Evolutionary conservation across 2,797 vertebrate species (phyloP).

Genomic region (Enteromius trimaculatus): DNA sequence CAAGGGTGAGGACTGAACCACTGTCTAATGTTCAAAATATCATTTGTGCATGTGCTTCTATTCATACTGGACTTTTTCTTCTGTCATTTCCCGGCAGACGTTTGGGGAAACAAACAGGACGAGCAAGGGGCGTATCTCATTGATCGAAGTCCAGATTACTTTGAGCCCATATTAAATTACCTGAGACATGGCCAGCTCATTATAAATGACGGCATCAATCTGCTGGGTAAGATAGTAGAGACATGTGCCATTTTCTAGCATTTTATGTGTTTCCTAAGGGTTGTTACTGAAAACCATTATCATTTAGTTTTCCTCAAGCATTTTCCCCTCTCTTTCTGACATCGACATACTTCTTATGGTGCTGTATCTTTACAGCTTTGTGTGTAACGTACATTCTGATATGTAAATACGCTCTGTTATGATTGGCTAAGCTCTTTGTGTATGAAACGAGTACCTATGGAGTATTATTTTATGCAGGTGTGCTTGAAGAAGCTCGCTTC

Average conservation of each 20-base stretch:
- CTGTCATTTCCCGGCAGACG: slow-evolving; percentile 76
- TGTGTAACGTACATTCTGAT: not conserved
- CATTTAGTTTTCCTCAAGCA: slow-evolving; percentile 66
- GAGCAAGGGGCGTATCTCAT: slow-evolving; percentile 92
- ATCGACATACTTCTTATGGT: not conserved
- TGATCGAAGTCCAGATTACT: slow-evolving; percentile 97
- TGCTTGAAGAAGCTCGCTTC: slow-evolving; percentile 96
- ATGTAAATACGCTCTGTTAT: not conserved
- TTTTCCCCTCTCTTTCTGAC: not conserved
- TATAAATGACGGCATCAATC: slow-evolving; percentile 95
- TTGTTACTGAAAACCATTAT: not conserved
- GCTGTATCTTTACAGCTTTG: not conserved
- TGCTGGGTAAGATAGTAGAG: slow-evolving; percentile 80
- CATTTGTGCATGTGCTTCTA: not conserved
- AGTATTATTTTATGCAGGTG: slow-evolving; percentile 76
- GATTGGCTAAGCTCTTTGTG: slow-evolving; percentile 42
- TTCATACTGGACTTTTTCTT: not conserved
- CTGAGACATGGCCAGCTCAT: slow-evolving; percentile 96
- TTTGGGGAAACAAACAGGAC: slow-evolving; percentile 97
- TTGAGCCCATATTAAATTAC: slow-evolving; percentile 97
- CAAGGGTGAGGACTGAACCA: slow-evolving; percentile 77
- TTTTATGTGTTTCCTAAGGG: not conserved
- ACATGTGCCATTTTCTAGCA: not conserved
- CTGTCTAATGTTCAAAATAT: not conserved
- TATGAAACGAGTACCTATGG: not conserved